Conservation (phyloP, 1,140 invertebrate genomes). For the Steinernema feltiae region DNA sequence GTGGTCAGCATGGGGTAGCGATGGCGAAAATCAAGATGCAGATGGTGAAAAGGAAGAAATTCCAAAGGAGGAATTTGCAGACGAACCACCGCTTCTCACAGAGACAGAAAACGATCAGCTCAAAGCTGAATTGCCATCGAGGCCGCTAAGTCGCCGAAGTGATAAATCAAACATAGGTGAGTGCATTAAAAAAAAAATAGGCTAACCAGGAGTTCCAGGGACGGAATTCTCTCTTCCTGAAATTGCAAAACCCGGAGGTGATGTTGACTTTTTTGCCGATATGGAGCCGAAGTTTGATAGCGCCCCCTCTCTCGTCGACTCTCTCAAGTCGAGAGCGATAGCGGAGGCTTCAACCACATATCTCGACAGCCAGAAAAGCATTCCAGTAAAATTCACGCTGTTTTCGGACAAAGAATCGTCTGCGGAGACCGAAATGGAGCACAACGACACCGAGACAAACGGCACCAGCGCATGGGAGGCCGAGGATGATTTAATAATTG, state of each 20-base stretch:
- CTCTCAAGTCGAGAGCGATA: not conserved
- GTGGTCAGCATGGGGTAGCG: too few relatives aligned
- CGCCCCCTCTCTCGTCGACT: not conserved
- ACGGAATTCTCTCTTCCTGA: not conserved
- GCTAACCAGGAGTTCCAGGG: not conserved
- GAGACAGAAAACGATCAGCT: not conserved
- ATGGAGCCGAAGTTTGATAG: not conserved
- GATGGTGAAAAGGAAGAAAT: not conserved
- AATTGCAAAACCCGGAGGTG: not conserved
- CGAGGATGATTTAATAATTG: not conserved
- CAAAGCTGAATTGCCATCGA: not conserved
- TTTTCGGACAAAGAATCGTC: constrained; percentile 2
- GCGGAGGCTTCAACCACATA: not conserved
- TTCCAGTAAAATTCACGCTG: not conserved
- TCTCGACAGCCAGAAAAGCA: not conserved
- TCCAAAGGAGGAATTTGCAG: not conserved
- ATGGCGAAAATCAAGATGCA: not conserved
- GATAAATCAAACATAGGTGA: not conserved
- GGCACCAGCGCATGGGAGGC: constrained; percentile 2
- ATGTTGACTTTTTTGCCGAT: not conserved
- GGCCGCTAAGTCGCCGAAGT: not conserved
- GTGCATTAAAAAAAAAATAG: not conserved
- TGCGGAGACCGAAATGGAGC: not conserved
- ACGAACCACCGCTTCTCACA: not conserved
- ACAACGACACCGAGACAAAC: not conserved